Percentiles rank a stretch among this genome's conserved stretches.
phyloP scores from a whole-genome alignment of 2,113 vertebrate species.

The Potamarius usumacintae region DNA sequence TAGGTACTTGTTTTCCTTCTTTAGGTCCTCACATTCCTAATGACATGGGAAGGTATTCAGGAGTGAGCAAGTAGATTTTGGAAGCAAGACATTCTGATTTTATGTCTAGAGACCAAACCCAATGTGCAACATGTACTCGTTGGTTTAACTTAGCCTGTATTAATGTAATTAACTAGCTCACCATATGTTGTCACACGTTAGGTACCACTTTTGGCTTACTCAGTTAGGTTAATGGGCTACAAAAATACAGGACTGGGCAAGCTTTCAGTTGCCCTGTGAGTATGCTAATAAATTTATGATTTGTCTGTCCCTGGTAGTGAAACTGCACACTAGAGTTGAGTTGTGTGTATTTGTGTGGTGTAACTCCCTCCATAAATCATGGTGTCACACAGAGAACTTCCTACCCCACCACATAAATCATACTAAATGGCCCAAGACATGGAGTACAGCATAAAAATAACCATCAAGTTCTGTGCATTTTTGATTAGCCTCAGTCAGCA shows the following conservation, averaged over 20 bases:
- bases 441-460: background rate
- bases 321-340: too few species aligned
- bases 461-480: background rate
- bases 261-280: background rate
- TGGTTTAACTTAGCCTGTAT: background rate
- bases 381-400: background rate
- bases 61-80: background rate
- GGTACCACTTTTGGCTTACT: background rate
- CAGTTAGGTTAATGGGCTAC: background rate
- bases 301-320: background rate
- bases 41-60: conserved; percentile 1
- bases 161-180: background rate
- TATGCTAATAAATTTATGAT: background rate
- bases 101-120: background rate
- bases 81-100: background rate
- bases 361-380: background rate
- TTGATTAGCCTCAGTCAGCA: background rate
- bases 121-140: background rate
- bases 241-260: too few species aligned
- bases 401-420: background rate
- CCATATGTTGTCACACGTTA: background rate
- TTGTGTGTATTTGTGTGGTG: too few species aligned
- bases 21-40: conserved; percentile 80
- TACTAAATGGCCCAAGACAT: background rate
- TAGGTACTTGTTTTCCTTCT: conserved; percentile 76